These are phyloP conservation scores for Selene dorsalis DNA, from an alignment of 2,797 vertebrate genomes.

Conservation along the genomic window DNA sequence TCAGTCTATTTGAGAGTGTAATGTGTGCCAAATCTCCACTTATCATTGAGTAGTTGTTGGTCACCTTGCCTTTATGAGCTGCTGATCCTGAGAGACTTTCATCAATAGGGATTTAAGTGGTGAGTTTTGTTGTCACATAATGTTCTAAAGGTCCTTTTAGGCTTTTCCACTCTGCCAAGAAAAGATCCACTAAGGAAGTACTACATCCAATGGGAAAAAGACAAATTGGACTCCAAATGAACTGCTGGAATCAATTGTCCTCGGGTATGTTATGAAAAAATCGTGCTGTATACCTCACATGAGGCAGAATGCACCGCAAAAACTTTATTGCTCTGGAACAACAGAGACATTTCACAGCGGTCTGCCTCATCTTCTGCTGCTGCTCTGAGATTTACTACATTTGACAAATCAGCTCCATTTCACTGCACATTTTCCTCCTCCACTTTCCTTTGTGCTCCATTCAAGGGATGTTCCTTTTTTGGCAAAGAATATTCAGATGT, in stretches of 20 bases:
- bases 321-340: neutral
- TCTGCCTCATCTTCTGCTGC: conserved; percentile 33
- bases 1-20: conserved; percentile 2
- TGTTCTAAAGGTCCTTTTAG: neutral
- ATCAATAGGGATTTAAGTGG: conserved; percentile 15
- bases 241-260: conserved; percentile 17
- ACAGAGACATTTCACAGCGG: conserved; percentile 38
- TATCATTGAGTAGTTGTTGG: conserved; percentile 24
- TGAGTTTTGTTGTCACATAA: conserved; percentile 30
- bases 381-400: conserved; percentile 41
- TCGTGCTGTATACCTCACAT: conserved; percentile 13
- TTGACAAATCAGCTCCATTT: conserved; percentile 22
- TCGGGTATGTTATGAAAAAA: conserved; percentile 8
- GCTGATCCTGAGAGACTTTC: conserved; percentile 20
- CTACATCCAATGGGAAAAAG: conserved; percentile 13
- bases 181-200: conserved; percentile 18
- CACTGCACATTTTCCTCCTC: conserved; percentile 5
- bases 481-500: conserved; percentile 25
- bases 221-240: conserved; percentile 21
- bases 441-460: conserved; percentile 1
- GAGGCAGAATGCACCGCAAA: conserved; percentile 4
- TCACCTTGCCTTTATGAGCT: conserved; percentile 38
- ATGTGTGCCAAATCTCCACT: conserved; percentile 37
- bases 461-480: conserved; percentile 22
- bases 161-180: conserved; percentile 16